Base-by-base conservation (phyloP, 2,113 vertebrate genomes). In the Aspidoscelis tigris region DNA sequence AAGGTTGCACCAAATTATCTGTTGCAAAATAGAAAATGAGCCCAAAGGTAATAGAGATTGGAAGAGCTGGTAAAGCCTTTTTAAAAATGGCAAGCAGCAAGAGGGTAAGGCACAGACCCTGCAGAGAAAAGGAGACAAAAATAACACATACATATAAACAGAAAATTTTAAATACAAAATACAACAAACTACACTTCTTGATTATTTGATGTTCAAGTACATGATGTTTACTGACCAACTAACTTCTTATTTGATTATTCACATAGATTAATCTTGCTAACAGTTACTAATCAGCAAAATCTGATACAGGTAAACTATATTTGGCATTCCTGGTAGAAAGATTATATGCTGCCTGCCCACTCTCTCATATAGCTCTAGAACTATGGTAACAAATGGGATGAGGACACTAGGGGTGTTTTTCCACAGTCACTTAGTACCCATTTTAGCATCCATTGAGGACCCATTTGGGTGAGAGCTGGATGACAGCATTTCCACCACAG, bases 1-100 rank as follows among this genome's bases (percentile, higher is more conserved):
- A 99, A 66, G 99, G 98, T 82, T 97, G 98, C 78, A 99, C 98
- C 90, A 99, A 94, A 94, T 99, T 98, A 94, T 99, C 99, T 78
- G 99, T 99, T 91, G 98, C 98, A 78, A 99, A 99, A 95, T 99
- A 99, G 96, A 99, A 99, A 93, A 99, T 97, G 58, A 99, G 96
- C 92, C 99, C 99, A 70, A 99, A 99, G 5, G 98, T 99, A 83
- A 99, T 99, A 79, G 99, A 99, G 95, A 99, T 99, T 83, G 99
- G 99, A 86, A 99, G 97, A 76, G 99, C 98, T 68, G 99, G 99
- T 87, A 99, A 97, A 5, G 98, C 98, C 90, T 99, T 99, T 96
- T 99, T 99, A 94, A 99, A 99, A 95, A 99, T 99, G 95, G 98
- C 98, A 77, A 99, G 97, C 80, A 99, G 97, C 47, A 99, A 93